Conservation (phyloP, 2,888 invertebrate genomes). For the Microdon myrmicae region DNA sequence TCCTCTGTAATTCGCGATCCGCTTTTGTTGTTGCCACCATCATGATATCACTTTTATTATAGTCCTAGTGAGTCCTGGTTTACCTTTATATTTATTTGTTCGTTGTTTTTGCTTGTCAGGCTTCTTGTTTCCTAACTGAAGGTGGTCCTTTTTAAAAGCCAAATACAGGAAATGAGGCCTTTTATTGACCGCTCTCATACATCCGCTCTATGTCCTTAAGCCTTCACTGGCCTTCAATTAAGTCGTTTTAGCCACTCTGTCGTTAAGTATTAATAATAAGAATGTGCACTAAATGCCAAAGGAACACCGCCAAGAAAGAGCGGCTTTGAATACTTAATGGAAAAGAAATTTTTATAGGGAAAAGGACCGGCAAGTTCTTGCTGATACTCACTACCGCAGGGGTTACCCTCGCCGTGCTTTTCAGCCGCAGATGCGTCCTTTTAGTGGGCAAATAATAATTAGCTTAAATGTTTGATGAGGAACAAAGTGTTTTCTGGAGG, state of each 20-base stretch:
- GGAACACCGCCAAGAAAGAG: constrained; percentile 35
- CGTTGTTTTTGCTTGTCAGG: constrained; percentile 14
- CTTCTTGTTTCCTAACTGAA: background rate
- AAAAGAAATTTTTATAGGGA: background rate
- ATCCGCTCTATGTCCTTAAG: constrained; percentile 7
- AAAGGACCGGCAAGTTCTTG: constrained; percentile 8
- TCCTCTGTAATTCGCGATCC: constrained; percentile 5
- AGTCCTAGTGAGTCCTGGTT: constrained; percentile 1
- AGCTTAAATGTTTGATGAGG: constrained; percentile 43
- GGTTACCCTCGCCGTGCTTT: constrained; percentile 10
- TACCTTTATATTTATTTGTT: constrained; percentile 30
- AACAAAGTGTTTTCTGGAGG: constrained; percentile 44
- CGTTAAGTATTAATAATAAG: constrained; percentile 23
- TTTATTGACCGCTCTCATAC: constrained; percentile 4
- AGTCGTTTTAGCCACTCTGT: constrained; percentile 34
- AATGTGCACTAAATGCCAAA: constrained; percentile 27
- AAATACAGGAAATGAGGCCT: background rate
- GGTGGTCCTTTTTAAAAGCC: constrained; percentile 11
- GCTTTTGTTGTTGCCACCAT: constrained; percentile 13
- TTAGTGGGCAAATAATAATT: constrained; percentile 40
- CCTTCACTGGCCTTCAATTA: constrained; percentile 30
- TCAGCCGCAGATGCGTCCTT: constrained; percentile 38
- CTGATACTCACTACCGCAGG: constrained; percentile 24
- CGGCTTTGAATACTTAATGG: constrained; percentile 49
- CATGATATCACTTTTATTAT: constrained; percentile 10